Conservation (phyloP, 2,797 vertebrate genomes). For the Simalia tracyae region DNA sequence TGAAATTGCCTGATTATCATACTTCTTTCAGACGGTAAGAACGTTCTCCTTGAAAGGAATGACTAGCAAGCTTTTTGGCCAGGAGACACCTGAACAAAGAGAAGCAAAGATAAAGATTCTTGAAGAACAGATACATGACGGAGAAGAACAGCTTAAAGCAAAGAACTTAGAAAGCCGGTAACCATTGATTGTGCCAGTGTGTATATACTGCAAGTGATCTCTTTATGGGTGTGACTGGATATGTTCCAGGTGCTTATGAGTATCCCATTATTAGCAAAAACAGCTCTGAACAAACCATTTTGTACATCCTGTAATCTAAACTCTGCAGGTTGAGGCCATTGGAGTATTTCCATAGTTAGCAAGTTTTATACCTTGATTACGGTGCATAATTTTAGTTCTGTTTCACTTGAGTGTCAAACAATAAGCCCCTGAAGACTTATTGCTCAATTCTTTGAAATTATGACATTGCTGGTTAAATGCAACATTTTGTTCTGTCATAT, state of each 20-base stretch:
- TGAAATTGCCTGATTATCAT: not conserved
- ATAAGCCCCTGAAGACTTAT: not conserved
- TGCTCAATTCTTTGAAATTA: not conserved
- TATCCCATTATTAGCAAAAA: constrained; percentile 63
- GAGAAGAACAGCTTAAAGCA: constrained; percentile 85
- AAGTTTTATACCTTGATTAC: not conserved
- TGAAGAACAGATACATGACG: constrained; percentile 91
- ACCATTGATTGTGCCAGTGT: constrained; percentile 59
- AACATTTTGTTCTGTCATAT: not conserved
- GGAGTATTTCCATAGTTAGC: not conserved
- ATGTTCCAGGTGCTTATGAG: constrained; percentile 68
- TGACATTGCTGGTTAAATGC: not conserved
- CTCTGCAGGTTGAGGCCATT: not conserved
- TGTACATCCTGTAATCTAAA: not conserved
- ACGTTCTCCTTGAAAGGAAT: constrained; percentile 95
- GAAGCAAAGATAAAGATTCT: constrained; percentile 87
- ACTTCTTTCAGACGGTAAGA: constrained; percentile 81
- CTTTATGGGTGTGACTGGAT: constrained; percentile 45
- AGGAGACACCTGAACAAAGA: constrained; percentile 93
- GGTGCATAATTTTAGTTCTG: not conserved
- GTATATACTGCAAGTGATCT: constrained; percentile 60
- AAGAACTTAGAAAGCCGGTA: constrained; percentile 89
- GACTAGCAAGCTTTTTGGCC: constrained; percentile 96
- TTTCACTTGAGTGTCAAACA: not conserved
- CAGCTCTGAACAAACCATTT: constrained; percentile 22